Conservation (phyloP, 2,113 vertebrate species). For the Odobenus rosmarus region DNA sequence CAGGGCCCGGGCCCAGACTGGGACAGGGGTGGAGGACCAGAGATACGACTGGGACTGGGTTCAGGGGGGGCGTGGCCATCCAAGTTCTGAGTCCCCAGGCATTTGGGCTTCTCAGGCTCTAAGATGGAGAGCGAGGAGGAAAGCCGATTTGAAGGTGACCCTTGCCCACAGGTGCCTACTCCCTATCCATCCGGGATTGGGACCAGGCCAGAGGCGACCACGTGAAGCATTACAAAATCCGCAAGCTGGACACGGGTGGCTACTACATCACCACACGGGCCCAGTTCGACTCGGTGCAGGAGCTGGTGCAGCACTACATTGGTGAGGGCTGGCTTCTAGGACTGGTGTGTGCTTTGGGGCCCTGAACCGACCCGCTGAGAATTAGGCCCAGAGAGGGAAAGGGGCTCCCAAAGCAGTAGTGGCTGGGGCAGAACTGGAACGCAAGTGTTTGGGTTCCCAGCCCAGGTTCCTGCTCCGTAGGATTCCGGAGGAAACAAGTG, state of each 20-base stretch:
- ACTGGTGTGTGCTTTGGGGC: neutral
- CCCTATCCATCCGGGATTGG: slow-evolving; percentile 97
- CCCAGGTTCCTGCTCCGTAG: neutral
- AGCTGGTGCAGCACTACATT: slow-evolving; percentile 95
- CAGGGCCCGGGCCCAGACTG: neutral
- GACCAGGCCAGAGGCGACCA: slow-evolving; percentile 95
- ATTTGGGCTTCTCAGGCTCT: neutral
- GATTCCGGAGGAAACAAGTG: neutral
- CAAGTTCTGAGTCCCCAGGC: neutral
- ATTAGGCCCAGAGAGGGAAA: neutral
- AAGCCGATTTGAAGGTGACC: neutral
- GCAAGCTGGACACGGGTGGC: slow-evolving; percentile 96
- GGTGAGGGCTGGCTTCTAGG: slow-evolving; percentile 84
- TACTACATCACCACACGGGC: slow-evolving; percentile 98
- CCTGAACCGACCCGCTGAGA: neutral
- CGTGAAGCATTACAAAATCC: slow-evolving; percentile 99
- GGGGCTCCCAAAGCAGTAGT: neutral
- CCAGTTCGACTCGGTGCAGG: slow-evolving; percentile 93
- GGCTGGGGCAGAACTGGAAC: neutral
- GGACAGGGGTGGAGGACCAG: neutral
- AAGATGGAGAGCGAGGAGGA: neutral
- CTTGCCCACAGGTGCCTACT: slow-evolving; percentile 91
- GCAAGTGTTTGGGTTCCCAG: neutral
- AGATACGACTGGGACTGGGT: neutral
- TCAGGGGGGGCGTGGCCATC: neutral